phyloP scores from a whole-genome alignment of 2,888 invertebrate genomes.

The Drosophila anceps region DNA sequence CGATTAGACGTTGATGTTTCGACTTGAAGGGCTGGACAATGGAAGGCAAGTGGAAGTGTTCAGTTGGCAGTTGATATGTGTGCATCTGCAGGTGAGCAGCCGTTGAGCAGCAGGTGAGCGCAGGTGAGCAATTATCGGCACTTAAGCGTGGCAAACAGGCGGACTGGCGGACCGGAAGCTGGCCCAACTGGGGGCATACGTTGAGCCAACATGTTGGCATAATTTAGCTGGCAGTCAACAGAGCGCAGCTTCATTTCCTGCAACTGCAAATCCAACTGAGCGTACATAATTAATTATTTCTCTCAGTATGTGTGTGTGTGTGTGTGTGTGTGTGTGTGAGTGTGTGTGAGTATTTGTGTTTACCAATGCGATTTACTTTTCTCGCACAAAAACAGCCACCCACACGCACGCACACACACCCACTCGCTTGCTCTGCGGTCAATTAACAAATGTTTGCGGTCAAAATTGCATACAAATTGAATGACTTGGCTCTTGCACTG shows the following conservation, averaged over 20 bases:
- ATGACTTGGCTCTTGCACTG: slow-evolving; percentile 58
- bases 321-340: neutral
- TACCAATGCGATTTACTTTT: slow-evolving; percentile 55
- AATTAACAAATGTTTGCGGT: slow-evolving; percentile 75
- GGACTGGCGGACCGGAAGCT: slow-evolving; percentile 41
- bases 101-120: slow-evolving; percentile 41
- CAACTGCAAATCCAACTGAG: slow-evolving; percentile 63
- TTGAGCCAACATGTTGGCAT: slow-evolving; percentile 54
- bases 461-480: slow-evolving; percentile 76
- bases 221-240: slow-evolving; percentile 62
- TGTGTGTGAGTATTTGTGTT: slow-evolving; percentile 36
- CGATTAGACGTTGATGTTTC: slow-evolving; percentile 61
- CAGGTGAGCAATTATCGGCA: slow-evolving; percentile 72
- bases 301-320: neutral
- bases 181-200: slow-evolving; percentile 4
- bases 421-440: slow-evolving; percentile 49
- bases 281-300: slow-evolving; percentile 75
- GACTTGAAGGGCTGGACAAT: slow-evolving; percentile 29
- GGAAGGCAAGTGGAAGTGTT: slow-evolving; percentile 12
- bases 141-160: slow-evolving; percentile 58
- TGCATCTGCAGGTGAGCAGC: slow-evolving; percentile 43
- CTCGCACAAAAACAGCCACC: slow-evolving; percentile 22
- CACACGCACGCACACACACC: slow-evolving; percentile 1
- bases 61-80: slow-evolving; percentile 2
- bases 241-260: slow-evolving; percentile 65